These are phyloP conservation scores for Nerophis lumbriciformis DNA, from an alignment of 2,113 vertebrate species.

Conservation along the genomic window DNA sequence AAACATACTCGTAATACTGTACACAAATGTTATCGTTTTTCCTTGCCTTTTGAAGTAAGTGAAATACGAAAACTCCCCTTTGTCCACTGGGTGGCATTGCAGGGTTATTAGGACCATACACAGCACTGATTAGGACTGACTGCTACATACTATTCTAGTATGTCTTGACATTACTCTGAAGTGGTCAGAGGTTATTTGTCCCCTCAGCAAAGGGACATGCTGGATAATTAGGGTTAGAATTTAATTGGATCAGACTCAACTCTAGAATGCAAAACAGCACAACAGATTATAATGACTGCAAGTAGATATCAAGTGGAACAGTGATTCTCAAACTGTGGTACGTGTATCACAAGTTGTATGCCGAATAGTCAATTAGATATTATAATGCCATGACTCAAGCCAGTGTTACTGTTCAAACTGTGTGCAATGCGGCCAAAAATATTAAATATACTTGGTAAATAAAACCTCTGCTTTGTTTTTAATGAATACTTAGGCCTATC, in stretches of 20 bases:
- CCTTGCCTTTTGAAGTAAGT: background rate
- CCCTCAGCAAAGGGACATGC: constrained; percentile 10
- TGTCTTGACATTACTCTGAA: constrained; percentile 11
- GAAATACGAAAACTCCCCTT: background rate
- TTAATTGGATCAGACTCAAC: background rate
- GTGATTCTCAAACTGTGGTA: too few species aligned
- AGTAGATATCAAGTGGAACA: background rate
- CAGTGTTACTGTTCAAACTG: too few species aligned
- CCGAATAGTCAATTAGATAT: too few species aligned
- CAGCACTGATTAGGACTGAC: background rate
- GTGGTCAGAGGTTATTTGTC: constrained; percentile 9
- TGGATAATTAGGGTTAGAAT: constrained; percentile 17
- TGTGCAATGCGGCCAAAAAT: too few species aligned
- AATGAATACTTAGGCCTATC: too few species aligned
- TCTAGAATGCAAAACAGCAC: background rate
- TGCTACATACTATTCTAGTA: constrained; percentile 14
- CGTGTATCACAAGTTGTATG: too few species aligned
- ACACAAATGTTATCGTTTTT: background rate
- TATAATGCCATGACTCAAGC: too few species aligned
- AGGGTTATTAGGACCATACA: background rate
- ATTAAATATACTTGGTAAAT: too few species aligned
- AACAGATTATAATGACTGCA: background rate
- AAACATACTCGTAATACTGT: too few species aligned
- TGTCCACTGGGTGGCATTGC: background rate
- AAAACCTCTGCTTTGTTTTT: too few species aligned